Base-by-base conservation (phyloP, 2,113 vertebrate genomes). In the Peromyscus polionotus region DNA sequence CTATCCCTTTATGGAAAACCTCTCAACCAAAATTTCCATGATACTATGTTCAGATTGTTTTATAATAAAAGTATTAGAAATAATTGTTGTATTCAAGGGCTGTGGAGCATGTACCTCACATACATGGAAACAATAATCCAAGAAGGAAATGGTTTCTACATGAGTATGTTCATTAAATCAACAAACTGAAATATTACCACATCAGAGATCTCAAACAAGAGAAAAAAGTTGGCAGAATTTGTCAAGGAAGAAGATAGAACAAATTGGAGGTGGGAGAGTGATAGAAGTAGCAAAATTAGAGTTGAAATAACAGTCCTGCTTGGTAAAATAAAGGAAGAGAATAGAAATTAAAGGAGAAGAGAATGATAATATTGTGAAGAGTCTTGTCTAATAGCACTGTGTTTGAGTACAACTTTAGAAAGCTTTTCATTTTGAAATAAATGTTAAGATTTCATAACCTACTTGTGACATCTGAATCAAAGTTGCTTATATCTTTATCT, bases 361-460 rank as follows among this genome's bases (percentile, higher is more conserved):
- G 36, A 12, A 67, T 77, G 45, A 17, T 73, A 65, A 59, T 39
- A 70, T 10, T 95, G 89, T 95, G 86, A 73, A 42, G 19, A 77
- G 20, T n/a, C 54, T 86, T 22, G 86, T 81, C 20, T 91, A 86
- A n/a, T 90, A 65, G 17, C 42, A 61, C 93, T 70, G 45, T 86
- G 67, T 96, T 86, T 5, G 61, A 39, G 59, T 17, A 63, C 75
- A 93, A 91, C 39, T 19, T 95, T 92, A 76, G 54, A 68, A 84
- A 95, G 77, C 39, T 93, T 95, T 88, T 42, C 65, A 63, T 94
- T 91, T 95, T 68, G 79, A 33, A 95, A 77, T 95, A 95, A 88
- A 92, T 92, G 59, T 91, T 96, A 72, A 22, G 63, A 92, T 95
- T 59, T 95, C 39, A 54, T 97, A 96, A 42, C 77, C 59, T 95